Evolutionary conservation across 2,113 vertebrate species (phyloP).

Genomic region (Dipodomys ordii): DNA sequence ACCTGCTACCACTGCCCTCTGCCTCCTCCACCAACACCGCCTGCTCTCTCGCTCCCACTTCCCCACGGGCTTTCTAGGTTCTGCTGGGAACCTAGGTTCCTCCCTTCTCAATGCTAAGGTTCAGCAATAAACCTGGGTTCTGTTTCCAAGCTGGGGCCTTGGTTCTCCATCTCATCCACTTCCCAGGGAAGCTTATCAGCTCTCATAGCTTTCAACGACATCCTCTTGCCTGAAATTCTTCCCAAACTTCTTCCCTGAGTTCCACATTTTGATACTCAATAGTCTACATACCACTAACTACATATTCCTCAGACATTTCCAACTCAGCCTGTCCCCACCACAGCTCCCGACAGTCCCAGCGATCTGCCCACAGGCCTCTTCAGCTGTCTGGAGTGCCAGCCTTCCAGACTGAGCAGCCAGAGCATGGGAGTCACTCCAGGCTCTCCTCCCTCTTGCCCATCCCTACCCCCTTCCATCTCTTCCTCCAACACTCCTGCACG

Average conservation of each 20-base stretch:
- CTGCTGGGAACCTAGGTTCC: not conserved
- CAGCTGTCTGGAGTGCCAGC: rapidly evolving
- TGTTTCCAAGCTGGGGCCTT: not conserved
- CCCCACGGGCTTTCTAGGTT: not conserved
- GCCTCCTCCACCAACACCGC: not conserved
- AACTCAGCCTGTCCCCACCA: not conserved
- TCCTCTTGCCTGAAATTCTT: too few species aligned
- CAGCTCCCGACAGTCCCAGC: rapidly evolving
- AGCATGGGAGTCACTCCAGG: not conserved
- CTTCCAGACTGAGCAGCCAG: not conserved
- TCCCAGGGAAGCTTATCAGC: not conserved
- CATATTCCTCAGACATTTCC: not conserved
- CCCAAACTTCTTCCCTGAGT: not conserved
- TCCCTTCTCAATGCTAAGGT: not conserved
- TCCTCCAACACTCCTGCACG: not conserved
- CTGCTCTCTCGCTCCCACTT: not conserved
- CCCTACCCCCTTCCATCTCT: not conserved
- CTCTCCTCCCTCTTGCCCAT: not conserved
- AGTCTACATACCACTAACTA: not conserved
- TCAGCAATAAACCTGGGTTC: too few species aligned
- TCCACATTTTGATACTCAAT: not conserved
- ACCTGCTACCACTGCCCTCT: not conserved
- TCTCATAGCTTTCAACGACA: not conserved
- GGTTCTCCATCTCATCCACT: not conserved
- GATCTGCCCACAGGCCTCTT: rapidly evolving